Evolutionary conservation across 2,888 invertebrate genomes (phyloP).

Genomic region (Drosophila imparisetae): DNA sequence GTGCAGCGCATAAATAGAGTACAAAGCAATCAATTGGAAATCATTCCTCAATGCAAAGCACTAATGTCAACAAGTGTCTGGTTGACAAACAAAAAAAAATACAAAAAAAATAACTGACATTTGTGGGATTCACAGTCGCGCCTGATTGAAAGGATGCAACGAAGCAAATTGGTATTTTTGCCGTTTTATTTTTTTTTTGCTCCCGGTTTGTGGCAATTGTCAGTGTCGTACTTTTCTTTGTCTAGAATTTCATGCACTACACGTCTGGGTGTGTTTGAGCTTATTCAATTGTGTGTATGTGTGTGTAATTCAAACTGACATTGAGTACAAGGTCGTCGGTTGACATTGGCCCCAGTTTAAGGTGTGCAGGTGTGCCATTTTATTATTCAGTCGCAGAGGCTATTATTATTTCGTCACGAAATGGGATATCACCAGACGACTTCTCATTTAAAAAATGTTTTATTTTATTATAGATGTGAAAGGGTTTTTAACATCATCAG

Average conservation of each 20-base stretch:
- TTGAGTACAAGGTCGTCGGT: conserved; percentile 67
- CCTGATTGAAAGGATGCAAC: conserved; percentile 47
- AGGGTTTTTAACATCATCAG: not conserved
- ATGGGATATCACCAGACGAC: not conserved
- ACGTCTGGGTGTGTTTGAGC: conserved; percentile 11
- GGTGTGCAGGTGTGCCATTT: conserved; percentile 47
- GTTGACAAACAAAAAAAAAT: conserved; percentile 3
- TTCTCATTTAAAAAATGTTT: not conserved
- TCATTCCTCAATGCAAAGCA: conserved; percentile 6
- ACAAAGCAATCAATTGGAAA: not conserved
- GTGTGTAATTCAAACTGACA: conserved; percentile 40
- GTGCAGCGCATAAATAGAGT: not conserved
- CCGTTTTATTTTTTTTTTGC: not conserved
- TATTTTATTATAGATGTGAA: not conserved
- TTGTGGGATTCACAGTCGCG: not conserved
- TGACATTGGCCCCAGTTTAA: conserved; percentile 61
- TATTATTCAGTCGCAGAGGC: conserved; percentile 14
- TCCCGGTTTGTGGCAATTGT: conserved; percentile 23
- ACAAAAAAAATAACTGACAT: conserved; percentile 11
- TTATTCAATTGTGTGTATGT: conserved; percentile 2
- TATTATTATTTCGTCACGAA: not conserved
- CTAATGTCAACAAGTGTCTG: conserved; percentile 74
- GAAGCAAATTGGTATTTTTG: conserved; percentile 39
- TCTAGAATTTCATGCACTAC: conserved; percentile 16
- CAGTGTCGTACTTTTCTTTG: conserved; percentile 30